Evolutionary conservation across 1,140 invertebrate genomes (phyloP).

Genomic region (Galendromus occidentalis): DNA sequence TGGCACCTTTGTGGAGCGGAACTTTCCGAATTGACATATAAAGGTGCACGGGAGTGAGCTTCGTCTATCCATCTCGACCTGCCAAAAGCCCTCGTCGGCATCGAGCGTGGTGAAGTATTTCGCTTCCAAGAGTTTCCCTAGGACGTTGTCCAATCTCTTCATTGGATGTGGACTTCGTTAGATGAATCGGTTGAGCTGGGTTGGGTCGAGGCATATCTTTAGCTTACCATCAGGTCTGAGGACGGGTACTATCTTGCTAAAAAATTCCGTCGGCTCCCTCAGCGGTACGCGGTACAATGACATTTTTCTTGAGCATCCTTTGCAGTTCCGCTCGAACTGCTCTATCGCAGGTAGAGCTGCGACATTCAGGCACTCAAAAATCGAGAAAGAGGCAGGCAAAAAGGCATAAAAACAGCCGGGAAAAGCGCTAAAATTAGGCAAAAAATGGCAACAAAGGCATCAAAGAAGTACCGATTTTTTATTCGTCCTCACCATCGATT

Average conservation of each 20-base stretch:
- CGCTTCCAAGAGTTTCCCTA: not conserved
- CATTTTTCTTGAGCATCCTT: constrained; percentile 16
- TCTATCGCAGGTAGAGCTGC: too few relatives aligned
- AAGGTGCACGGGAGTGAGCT: not conserved
- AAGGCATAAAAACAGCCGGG: too few relatives aligned
- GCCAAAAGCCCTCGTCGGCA: too few relatives aligned
- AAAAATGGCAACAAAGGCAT: too few relatives aligned
- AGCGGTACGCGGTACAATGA: constrained; percentile 23
- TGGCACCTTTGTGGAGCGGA: not conserved
- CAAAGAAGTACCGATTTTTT: too few relatives aligned
- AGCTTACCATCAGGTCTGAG: constrained; percentile 16
- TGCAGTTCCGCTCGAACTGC: constrained; percentile 17
- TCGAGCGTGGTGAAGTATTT: not conserved
- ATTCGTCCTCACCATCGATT: too few relatives aligned
- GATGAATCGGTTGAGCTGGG: constrained; percentile 22
- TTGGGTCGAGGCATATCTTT: constrained; percentile 18
- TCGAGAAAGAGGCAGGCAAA: too few relatives aligned
- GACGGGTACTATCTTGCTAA: constrained; percentile 18
- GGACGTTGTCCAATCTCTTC: not conserved
- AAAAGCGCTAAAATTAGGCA: too few relatives aligned
- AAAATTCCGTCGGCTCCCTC: constrained; percentile 21
- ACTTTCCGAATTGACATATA: not conserved
- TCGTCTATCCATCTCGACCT: too few relatives aligned
- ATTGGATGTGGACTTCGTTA: constrained; percentile 13
- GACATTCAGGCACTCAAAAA: too few relatives aligned